These are phyloP conservation scores for Habropoda laboriosa DNA, from an alignment of 1,140 invertebrate genomes.

Conservation along the genomic window DNA sequence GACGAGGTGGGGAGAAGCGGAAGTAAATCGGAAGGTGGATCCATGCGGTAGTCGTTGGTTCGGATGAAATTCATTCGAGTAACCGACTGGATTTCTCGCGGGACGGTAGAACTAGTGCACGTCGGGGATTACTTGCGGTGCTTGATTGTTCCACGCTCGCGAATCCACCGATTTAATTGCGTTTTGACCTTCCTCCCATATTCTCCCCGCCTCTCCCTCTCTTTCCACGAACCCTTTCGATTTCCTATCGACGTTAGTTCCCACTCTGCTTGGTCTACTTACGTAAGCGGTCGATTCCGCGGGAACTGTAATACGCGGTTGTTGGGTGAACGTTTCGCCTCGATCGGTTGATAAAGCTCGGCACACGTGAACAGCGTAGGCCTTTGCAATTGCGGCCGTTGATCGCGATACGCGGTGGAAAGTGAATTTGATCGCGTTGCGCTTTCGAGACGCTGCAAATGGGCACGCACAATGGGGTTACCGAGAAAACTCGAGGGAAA, in stretches of 20 bases:
- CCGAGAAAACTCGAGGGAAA: neutral
- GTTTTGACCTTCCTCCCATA: neutral
- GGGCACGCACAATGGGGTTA: neutral
- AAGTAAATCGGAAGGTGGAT: slow-evolving; percentile 33
- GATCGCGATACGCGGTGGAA: slow-evolving; percentile 38
- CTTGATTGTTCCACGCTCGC: slow-evolving; percentile 48
- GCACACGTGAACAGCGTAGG: neutral
- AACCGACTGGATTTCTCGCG: slow-evolving; percentile 48
- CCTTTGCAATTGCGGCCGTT: neutral
- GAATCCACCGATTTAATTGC: slow-evolving; percentile 48
- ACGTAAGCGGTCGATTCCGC: slow-evolving; percentile 11
- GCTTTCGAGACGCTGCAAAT: slow-evolving; percentile 2
- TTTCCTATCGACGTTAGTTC: too few species aligned
- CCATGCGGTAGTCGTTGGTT: slow-evolving; percentile 42
- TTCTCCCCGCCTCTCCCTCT: neutral
- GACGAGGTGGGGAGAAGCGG: neutral
- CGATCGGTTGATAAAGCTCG: slow-evolving; percentile 28
- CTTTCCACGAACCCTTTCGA: neutral
- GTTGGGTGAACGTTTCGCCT: neutral
- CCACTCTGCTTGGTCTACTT: neutral
- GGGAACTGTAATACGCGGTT: slow-evolving; percentile 20
- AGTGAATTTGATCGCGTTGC: slow-evolving; percentile 35
- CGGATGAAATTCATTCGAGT: slow-evolving; percentile 53
- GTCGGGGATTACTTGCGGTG: slow-evolving; percentile 38
- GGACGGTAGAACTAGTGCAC: slow-evolving; percentile 41